Percentiles rank a stretch among this genome's conserved stretches.
phyloP scores from a whole-genome alignment of 1,140 invertebrate species.

The Apis florea region DNA sequence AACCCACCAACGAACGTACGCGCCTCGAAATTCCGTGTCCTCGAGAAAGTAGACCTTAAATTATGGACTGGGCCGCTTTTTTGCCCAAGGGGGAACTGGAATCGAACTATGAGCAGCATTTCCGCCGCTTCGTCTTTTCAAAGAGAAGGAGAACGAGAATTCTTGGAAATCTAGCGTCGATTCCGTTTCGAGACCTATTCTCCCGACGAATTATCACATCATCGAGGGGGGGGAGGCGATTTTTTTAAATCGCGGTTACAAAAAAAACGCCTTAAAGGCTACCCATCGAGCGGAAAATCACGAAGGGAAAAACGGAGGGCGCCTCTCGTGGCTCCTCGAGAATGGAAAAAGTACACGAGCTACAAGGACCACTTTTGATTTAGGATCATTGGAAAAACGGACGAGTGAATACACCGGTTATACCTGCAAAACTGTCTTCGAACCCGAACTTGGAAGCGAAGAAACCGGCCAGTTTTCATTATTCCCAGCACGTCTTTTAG shows the following conservation, averaged over 20 bases:
- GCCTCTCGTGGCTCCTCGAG: neutral
- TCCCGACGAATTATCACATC: neutral
- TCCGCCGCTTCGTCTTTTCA: slow-evolving; percentile 54
- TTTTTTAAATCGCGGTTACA: no score
- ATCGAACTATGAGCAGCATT: slow-evolving; percentile 65
- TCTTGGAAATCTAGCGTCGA: neutral
- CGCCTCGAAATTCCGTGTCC: neutral
- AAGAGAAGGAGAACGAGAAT: neutral
- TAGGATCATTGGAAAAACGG: neutral
- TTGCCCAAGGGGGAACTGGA: neutral
- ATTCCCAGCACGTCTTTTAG: slow-evolving; percentile 39
- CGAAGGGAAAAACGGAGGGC: neutral
- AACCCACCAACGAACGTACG: neutral
- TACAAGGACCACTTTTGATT: slow-evolving; percentile 12
- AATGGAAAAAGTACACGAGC: neutral
- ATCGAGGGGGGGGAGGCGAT: neutral
- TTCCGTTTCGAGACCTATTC: neutral
- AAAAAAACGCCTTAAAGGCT: neutral
- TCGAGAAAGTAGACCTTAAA: neutral
- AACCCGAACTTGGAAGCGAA: neutral
- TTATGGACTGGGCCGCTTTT: neutral
- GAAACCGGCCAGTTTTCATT: slow-evolving; percentile 62
- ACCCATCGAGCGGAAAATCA: neutral
- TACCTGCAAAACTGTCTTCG: neutral
- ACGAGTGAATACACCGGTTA: neutral